Conservation (phyloP, 2,797 vertebrate species). For the Gymnopithys bicolor region DNA sequence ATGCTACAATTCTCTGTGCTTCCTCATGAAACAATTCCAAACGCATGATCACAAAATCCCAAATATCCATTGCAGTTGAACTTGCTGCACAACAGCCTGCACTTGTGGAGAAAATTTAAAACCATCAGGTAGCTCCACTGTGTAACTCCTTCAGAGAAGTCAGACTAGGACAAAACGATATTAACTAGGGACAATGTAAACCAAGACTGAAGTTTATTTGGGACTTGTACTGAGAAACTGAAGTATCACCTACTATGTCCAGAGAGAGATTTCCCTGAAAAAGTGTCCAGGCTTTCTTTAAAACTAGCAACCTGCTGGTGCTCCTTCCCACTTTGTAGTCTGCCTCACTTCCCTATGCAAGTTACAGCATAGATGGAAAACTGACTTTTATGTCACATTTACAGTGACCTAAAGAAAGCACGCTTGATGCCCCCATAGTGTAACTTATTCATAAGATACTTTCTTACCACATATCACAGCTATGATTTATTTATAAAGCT, state of each 20-base stretch:
- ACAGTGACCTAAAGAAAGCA: neutral
- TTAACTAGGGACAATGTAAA: neutral
- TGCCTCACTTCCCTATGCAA: neutral
- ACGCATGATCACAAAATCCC: neutral
- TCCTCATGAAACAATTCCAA: neutral
- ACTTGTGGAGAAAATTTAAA: neutral
- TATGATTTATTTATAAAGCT: slow-evolving; percentile 19
- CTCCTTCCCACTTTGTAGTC: neutral
- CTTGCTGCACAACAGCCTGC: neutral
- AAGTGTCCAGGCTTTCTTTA: neutral
- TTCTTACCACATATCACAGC: neutral
- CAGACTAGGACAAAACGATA: neutral
- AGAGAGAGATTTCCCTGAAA: neutral
- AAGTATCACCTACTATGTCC: neutral
- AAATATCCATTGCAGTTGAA: neutral
- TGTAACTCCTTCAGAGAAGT: neutral
- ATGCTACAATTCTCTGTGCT: neutral
- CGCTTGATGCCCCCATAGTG: neutral
- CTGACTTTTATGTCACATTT: neutral
- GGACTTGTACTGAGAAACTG: neutral
- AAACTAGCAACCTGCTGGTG: neutral
- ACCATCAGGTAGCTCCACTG: neutral
- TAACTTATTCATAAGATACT: neutral
- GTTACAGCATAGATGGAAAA: neutral
- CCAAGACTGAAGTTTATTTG: neutral